Evolutionary conservation across 1,140 invertebrate species (phyloP).

Genomic region (Akabosia matsudoensis): DNA sequence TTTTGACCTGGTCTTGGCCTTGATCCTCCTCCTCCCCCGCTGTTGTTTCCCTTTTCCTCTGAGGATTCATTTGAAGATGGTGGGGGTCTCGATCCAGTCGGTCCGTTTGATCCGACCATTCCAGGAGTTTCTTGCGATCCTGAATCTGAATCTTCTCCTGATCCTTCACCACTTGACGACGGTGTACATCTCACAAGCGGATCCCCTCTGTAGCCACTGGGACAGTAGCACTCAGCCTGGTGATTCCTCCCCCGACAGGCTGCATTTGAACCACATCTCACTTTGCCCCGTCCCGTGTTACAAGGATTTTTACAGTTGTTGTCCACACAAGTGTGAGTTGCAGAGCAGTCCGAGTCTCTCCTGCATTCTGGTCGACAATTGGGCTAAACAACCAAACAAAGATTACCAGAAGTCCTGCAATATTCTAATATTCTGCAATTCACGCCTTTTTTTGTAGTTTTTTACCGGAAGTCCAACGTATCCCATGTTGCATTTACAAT

Average conservation of each 20-base stretch:
- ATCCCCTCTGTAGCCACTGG: slow-evolving; percentile 38
- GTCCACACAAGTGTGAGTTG: not conserved
- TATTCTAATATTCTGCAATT: too few relatives aligned
- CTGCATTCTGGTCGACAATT: slow-evolving; percentile 16
- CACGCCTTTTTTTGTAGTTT: not conserved
- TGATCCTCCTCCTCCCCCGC: too few relatives aligned
- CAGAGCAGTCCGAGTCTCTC: not conserved
- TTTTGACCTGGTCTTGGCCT: not conserved
- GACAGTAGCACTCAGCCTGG: slow-evolving; percentile 7
- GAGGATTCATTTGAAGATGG: not conserved
- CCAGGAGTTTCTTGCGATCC: not conserved
- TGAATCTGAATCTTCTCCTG: not conserved
- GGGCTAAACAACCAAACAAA: not conserved
- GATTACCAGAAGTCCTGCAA: too few relatives aligned
- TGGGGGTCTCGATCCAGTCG: slow-evolving; percentile 44
- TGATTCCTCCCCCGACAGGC: not conserved
- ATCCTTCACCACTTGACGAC: not conserved
- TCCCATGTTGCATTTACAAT: slow-evolving; percentile 63
- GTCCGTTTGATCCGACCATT: slow-evolving; percentile 48
- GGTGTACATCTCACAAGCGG: slow-evolving; percentile 40
- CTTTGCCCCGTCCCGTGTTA: not conserved
- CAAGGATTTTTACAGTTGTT: slow-evolving; percentile 15
- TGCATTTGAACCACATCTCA: not conserved
- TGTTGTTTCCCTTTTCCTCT: not conserved
- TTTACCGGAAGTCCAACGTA: slow-evolving; percentile 58